Conservation (phyloP, 2,888 invertebrate genomes). For the Papilio demoleus region DNA sequence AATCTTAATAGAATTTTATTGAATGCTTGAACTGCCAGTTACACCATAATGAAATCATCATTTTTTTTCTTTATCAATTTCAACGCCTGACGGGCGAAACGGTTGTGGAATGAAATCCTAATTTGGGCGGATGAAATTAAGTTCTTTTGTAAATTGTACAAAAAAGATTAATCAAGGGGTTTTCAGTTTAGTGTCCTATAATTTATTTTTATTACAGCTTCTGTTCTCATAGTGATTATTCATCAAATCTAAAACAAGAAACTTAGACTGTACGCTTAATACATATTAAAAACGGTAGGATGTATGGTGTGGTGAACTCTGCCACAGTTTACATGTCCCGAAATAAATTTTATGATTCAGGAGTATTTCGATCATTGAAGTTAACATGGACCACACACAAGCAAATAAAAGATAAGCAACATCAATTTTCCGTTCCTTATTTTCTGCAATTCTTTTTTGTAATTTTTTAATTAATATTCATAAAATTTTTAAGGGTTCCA, state of each 20-base stretch:
- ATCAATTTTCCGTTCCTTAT: neutral
- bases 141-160: too few species aligned
- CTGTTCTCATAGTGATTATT: too few species aligned
- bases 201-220: too few species aligned
- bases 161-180: too few species aligned
- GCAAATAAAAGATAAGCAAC: neutral
- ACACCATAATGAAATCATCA: slow-evolving; percentile 20
- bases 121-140: too few species aligned
- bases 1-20: slow-evolving; percentile 45
- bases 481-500: too few species aligned
- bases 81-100: neutral
- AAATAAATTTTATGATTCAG: slow-evolving; percentile 34
- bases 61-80: slow-evolving; percentile 8
- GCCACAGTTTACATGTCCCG: slow-evolving; percentile 28
- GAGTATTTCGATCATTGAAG: slow-evolving; percentile 28
- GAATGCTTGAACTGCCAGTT: neutral
- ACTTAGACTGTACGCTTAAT: slow-evolving; percentile 7
- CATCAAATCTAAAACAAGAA: slow-evolving; percentile 2
- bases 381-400: slow-evolving; percentile 31
- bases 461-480: too few species aligned
- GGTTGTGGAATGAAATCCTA: too few species aligned
- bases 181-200: too few species aligned
- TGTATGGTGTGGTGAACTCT: slow-evolving; percentile 23
- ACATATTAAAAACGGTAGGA: slow-evolving; percentile 20
- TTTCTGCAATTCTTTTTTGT: neutral